phyloP scores from a whole-genome alignment of 2,113 vertebrate genomes.

The Aphelocoma coerulescens region DNA sequence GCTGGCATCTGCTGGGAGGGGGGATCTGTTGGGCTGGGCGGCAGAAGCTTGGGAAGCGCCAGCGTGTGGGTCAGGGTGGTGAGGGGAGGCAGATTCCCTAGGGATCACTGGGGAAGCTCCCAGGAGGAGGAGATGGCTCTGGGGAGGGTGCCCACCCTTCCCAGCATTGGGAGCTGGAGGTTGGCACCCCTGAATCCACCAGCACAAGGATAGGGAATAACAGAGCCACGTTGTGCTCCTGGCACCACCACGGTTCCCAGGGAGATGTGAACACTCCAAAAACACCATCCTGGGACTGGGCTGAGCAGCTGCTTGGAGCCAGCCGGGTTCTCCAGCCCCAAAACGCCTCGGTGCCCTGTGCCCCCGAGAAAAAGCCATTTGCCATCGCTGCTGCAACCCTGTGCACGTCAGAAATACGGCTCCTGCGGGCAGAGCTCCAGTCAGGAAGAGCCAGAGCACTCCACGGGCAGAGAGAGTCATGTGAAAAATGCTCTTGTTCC shows the following conservation, averaged over 20 bases:
- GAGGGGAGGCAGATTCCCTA: not conserved
- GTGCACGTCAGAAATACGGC: conserved; percentile 38
- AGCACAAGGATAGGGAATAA: rapidly evolving
- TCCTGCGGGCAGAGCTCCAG: conserved; percentile 58
- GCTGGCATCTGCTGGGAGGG: not conserved
- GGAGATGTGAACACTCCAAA: not conserved
- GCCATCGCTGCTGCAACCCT: conserved; percentile 17
- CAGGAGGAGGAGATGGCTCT: not conserved
- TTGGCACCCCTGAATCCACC: rapidly evolving
- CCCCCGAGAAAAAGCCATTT: conserved; percentile 37
- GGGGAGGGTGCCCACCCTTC: not conserved
- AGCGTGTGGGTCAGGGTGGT: rapidly evolving
- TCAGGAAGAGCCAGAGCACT: conserved; percentile 50
- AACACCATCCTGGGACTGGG: not conserved
- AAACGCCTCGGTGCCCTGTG: not conserved
- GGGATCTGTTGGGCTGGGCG: not conserved
- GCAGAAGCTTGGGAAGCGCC: not conserved
- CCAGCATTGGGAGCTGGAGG: rapidly evolving
- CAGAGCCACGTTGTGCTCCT: not conserved
- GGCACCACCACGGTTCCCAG: rapidly evolving
- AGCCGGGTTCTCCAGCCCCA: not conserved
- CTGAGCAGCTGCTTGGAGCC: not conserved
- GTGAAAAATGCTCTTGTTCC: conserved; percentile 70
- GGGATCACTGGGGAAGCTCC: not conserved
- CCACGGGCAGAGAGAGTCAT: conserved; percentile 54